phyloP scores from a whole-genome alignment of 2,888 invertebrate genomes.

The Crematogaster levior region DNA sequence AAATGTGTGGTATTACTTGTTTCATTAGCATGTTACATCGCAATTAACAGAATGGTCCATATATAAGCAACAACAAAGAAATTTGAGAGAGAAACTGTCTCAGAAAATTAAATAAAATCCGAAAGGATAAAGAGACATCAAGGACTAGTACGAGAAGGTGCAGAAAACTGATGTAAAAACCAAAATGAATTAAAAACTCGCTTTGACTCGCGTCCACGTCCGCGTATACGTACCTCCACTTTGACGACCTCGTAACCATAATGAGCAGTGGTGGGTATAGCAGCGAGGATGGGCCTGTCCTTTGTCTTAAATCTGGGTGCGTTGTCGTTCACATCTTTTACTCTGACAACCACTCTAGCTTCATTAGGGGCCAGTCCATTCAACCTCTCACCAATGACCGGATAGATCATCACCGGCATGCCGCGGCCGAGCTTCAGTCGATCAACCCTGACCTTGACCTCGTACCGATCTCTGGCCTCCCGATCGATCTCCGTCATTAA shows the following conservation, averaged over 20 bases:
- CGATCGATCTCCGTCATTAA: conserved; percentile 92
- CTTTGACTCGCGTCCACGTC: conserved; percentile 27
- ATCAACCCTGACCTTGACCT: conserved; percentile 87
- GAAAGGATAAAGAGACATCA: neutral
- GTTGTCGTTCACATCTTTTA: conserved; percentile 94
- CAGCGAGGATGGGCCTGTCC: conserved; percentile 93
- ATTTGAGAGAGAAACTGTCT: neutral
- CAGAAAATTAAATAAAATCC: conserved; percentile 31
- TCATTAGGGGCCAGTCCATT: conserved; percentile 91
- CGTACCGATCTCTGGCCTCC: conserved; percentile 90
- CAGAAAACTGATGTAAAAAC: conserved; percentile 25
- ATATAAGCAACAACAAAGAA: neutral
- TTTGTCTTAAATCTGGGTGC: conserved; percentile 91
- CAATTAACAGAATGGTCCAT: neutral
- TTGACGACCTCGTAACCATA: conserved; percentile 94
- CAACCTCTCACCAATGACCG: conserved; percentile 90
- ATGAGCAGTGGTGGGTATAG: conserved; percentile 92
- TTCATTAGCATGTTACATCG: neutral
- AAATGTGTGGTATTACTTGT: neutral
- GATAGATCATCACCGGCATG: conserved; percentile 92
- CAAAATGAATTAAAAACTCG: conserved; percentile 64
- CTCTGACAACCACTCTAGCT: conserved; percentile 92
- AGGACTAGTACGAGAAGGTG: neutral
- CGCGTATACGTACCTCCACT: conserved; percentile 87
- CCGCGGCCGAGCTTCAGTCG: conserved; percentile 89